Conservation (phyloP, 2,888 invertebrate genomes). For the Eupithecia inturbata region DNA sequence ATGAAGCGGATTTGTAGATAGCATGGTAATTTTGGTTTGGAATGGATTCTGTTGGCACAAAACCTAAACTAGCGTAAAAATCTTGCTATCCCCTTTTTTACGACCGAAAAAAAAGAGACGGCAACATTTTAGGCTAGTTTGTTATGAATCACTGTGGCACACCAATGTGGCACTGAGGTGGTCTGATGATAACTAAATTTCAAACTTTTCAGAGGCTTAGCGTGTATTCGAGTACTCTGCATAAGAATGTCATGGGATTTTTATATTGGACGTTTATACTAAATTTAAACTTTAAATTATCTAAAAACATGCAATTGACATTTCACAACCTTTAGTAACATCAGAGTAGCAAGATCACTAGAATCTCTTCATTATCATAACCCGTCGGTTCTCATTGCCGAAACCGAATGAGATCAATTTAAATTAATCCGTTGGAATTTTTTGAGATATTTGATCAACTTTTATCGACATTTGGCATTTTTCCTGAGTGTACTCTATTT, state of each 20-base stretch:
- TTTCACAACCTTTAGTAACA: constrained; percentile 18
- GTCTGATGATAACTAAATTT: neutral
- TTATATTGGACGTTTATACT: neutral
- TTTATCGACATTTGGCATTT: neutral
- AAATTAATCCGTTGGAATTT: neutral
- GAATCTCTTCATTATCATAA: constrained; percentile 38
- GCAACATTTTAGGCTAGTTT: neutral
- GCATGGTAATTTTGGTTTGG: neutral
- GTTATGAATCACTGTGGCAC: neutral
- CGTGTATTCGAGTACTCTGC: neutral
- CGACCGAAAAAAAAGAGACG: neutral
- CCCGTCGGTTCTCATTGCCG: constrained; percentile 34
- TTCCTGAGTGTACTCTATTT: neutral
- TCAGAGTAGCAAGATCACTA: constrained; percentile 13
- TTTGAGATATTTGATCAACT: neutral
- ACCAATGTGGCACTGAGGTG: neutral
- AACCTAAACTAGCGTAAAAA: neutral
- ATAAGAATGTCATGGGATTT: neutral
- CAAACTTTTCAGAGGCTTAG: neutral
- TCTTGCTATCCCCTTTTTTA: too few species aligned
- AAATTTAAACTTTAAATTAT: neutral
- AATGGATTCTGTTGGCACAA: neutral
- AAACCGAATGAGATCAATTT: constrained; percentile 14
- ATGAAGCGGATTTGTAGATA: neutral
- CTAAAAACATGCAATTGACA: constrained; percentile 5